These are phyloP conservation scores for Brachyopa scutellaris DNA, from an alignment of 2,888 invertebrate species.

Conservation along the genomic window DNA sequence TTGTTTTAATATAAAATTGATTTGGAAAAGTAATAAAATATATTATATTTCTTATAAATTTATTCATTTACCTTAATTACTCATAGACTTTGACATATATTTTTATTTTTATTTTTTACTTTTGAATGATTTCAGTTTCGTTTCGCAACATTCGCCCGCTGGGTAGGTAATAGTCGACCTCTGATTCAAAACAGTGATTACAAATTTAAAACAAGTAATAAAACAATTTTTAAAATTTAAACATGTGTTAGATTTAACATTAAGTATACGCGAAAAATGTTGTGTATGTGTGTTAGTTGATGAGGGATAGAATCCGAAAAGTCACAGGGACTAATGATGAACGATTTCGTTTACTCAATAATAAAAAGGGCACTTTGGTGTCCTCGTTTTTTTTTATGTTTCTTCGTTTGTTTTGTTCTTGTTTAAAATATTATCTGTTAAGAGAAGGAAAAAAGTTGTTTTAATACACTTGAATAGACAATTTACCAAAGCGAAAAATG, in stretches of 20 bases:
- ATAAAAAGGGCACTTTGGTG: slow-evolving; percentile 73
- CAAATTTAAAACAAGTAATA: slow-evolving; percentile 40
- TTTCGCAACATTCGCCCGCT: slow-evolving; percentile 54
- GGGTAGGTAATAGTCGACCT: slow-evolving; percentile 51
- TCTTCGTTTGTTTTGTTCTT: slow-evolving; percentile 33
- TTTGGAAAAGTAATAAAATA: slow-evolving; percentile 73
- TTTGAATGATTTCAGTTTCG: slow-evolving; percentile 69
- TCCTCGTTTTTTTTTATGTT: slow-evolving; percentile 50
- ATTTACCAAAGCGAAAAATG: too few relatives aligned
- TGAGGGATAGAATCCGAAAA: slow-evolving; percentile 56
- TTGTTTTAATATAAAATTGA: slow-evolving; percentile 69
- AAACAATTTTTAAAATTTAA: slow-evolving; percentile 39
- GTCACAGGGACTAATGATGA: slow-evolving; percentile 63
- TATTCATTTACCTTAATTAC: slow-evolving; percentile 70
- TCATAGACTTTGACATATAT: slow-evolving; percentile 69
- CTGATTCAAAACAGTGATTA: slow-evolving; percentile 44
- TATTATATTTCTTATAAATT: slow-evolving; percentile 72
- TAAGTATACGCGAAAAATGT: slow-evolving; percentile 46
- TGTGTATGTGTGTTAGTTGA: slow-evolving; percentile 28
- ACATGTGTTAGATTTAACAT: slow-evolving; percentile 46
- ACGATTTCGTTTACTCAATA: slow-evolving; percentile 67
- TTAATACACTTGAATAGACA: too few relatives aligned
- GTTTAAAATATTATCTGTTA: slow-evolving; percentile 66
- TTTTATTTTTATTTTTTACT: too few relatives aligned
- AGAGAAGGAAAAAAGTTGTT: not conserved